A percentile compares a stretch with the other conserved stretches of the same genome.
Evolutionary conservation across 2,888 invertebrate genomes (phyloP).

Genomic region (Gisinianus flammeolus): DNA sequence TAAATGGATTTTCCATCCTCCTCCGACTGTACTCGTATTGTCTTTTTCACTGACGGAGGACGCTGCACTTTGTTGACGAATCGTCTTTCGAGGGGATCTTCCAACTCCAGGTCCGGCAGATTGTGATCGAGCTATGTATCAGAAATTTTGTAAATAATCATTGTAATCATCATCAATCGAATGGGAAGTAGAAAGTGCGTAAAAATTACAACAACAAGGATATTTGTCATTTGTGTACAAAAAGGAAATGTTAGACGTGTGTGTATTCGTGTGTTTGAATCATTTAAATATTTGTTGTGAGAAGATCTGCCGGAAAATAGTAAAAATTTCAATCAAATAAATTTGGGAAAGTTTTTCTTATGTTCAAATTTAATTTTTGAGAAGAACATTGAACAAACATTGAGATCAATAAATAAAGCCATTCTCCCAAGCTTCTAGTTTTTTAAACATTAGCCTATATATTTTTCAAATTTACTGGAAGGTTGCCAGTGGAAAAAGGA

Average conservation of each 20-base stretch:
- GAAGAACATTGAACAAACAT: too few species aligned
- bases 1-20: conserved; percentile 58
- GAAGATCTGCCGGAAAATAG: background rate
- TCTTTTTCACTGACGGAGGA: conserved; percentile 59
- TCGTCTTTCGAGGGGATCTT: conserved; percentile 56
- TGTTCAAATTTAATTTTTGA: too few species aligned
- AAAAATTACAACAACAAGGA: too few species aligned
- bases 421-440: too few species aligned
- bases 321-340: background rate
- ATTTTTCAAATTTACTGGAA: conserved; percentile 10
- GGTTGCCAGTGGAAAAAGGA: background rate
- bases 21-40: conserved; percentile 59
- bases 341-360: background rate
- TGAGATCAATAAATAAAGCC: too few species aligned
- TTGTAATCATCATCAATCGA: too few species aligned
- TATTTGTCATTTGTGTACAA: too few species aligned
- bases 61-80: conserved; percentile 54
- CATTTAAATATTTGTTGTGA: too few species aligned
- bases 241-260: too few species aligned
- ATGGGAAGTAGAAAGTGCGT: too few species aligned
- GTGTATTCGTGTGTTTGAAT: too few species aligned
- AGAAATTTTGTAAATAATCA: background rate
- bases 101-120: conserved; percentile 71
- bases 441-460: too few species aligned
- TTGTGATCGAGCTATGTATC: conserved; percentile 69